Base-by-base conservation (phyloP, 1,140 invertebrate genomes). In the Drosophila ohnishii region DNA sequence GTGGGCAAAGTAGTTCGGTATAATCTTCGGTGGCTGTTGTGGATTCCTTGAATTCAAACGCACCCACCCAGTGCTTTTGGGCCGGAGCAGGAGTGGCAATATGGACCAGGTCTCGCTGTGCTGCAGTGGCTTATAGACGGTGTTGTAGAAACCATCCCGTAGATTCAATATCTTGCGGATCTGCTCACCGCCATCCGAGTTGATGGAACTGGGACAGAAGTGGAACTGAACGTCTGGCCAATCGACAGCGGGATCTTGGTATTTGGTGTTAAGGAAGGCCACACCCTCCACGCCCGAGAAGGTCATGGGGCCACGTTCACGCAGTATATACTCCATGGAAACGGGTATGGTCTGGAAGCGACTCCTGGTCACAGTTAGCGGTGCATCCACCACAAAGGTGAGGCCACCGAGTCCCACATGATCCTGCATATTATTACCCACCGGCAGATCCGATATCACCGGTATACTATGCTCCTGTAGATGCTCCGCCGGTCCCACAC, bases 211-310 rank as follows among this genome's bases (percentile, higher is more conserved):
- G 1, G 96, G 95, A 0, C 95, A 95, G 80, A 97, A 97, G 77
- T 97, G 96, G 74, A 97, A 97, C 82, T 98, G 96, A 30, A 97
- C 94, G 75, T 98, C 96, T 0, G 97, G 97, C 94, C 95, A 97
- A 35, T 95, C 94, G 0, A 94, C 94, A 0, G 93, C 93, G 7
- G 93, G 90, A 48, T 96, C 95, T 0, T 96, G 96, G 82, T 96
- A 97, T 84, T 95, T 96, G 0, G 96, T 95, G 73, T 97, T 97
- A 1, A 97, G 94, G 67, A 97, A 97, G 0, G 96, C 96, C 0
- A 95, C 92, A 2, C 95, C 96, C 92, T 98, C 97, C 0, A 97
- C 94, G 0, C 96, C 96, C 14, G 95, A 95, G 2, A 95, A 93
- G 0, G 96, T 97, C 94, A 97, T 94, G 0, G 96, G 96, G 28